Evolutionary conservation across 2,113 vertebrate genomes (phyloP), one percentile per base, ranked within the genome.

Genomic region (Megalops atlanticus): DNA sequence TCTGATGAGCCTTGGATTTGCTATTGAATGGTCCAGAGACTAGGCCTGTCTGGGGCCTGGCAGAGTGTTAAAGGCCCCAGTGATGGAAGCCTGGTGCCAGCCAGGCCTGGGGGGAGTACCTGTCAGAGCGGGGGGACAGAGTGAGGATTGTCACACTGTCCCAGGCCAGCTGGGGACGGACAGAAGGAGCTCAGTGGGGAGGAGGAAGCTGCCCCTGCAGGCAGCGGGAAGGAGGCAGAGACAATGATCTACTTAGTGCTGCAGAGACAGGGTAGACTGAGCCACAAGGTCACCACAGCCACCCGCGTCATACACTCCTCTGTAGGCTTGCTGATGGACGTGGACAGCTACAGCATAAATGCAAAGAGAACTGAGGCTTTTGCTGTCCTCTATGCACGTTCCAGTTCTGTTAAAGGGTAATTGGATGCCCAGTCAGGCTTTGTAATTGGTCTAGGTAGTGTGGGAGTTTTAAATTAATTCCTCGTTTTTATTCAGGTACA

Each of bases 121-220:
- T 64, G 58, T 64, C 58, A 64, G 58, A 64, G 58, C 58, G 1
- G 7, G 58, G 49, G 58, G 78, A 79, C 31, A 43, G 64, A 72
- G 78, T 43, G 71, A 73, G 35, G 78, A 43, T 71, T 72, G 78
- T 72, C 43, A 79, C 41, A 69, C 78, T 41, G 39, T 27, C 43
- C 45, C 39, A 43, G 41, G 78, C 78, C 78, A 79, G 78, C 78
- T 79, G 58, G 78, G 78, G 68, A 52, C 64, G 68, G 68, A 79
- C 78, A 79, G 78, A 79, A 79, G 78, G 78, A 35, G 78, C 78
- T 71, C 78, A 79, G 78, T 79, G 68, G 78, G 78, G 16, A 71
- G 78, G 78, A 79, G 78, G 78, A 79, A 79, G 78, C 45, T 39
- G 45, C 64, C 78, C 78, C 78, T 27, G 68, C 41, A 72, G 68